These are phyloP conservation scores for Tiliqua scincoides DNA, from an alignment of 2,113 vertebrate species.

Conservation along the genomic window DNA sequence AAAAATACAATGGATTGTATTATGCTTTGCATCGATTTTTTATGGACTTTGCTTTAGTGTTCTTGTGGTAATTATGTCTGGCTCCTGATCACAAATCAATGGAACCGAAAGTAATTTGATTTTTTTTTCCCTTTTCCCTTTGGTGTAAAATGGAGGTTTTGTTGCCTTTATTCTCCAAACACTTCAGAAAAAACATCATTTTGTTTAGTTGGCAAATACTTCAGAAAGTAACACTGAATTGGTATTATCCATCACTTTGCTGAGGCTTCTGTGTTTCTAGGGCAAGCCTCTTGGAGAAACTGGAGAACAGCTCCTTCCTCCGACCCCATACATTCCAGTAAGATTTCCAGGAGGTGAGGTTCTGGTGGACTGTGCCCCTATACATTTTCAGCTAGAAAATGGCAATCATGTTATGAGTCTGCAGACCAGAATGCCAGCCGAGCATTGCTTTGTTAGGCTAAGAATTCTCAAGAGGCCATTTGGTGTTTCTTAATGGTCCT, in stretches of 20 bases:
- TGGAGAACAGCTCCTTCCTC: neutral
- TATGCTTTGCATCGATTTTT: slow-evolving; percentile 20
- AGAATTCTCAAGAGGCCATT: too few species aligned
- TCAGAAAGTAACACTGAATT: neutral
- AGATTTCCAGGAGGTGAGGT: neutral
- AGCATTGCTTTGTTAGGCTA: too few species aligned
- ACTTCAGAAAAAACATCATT: slow-evolving; percentile 5
- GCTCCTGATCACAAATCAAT: slow-evolving; percentile 24
- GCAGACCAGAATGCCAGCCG: too few species aligned
- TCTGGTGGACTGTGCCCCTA: neutral
- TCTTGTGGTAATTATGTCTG: slow-evolving; percentile 27
- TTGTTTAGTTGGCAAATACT: slow-evolving; percentile 16
- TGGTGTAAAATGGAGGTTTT: neutral
- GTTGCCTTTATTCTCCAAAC: neutral
- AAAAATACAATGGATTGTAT: slow-evolving; percentile 14
- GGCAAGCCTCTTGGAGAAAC: neutral
- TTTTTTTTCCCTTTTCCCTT: neutral
- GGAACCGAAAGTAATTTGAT: slow-evolving; percentile 5
- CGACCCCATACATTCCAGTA: neutral
- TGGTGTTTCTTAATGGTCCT: too few species aligned
- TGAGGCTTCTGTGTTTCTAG: neutral
- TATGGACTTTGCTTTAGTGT: slow-evolving; percentile 3
- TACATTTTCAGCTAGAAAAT: neutral
- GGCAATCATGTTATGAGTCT: neutral
- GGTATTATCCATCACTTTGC: neutral